phyloP scores from a whole-genome alignment of 2,888 invertebrate species.

The Tortricodes alternella region DNA sequence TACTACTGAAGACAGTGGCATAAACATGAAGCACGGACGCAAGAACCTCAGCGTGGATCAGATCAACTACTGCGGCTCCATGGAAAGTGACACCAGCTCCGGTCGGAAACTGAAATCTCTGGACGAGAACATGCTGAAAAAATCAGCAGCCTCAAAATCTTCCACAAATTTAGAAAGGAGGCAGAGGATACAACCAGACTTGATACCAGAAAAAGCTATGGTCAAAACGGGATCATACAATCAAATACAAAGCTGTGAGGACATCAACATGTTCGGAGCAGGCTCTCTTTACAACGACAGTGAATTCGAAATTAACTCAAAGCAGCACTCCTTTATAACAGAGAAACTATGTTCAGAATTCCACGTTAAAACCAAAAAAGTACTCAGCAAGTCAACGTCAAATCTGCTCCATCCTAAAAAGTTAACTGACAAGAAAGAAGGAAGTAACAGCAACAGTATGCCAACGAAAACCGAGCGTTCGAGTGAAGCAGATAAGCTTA shows the following conservation, averaged over 20 bases:
- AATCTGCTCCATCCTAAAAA: conserved; percentile 84
- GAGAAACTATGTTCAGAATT: conserved; percentile 87
- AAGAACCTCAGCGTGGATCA: conserved; percentile 79
- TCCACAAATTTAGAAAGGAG: conserved; percentile 75
- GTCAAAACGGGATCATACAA: conserved; percentile 78
- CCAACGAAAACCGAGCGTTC: conserved; percentile 74
- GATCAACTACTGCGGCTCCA: conserved; percentile 78
- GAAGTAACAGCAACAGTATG: conserved; percentile 77
- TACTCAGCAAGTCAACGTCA: conserved; percentile 85
- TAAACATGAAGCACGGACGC: conserved; percentile 74
- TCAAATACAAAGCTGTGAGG: conserved; percentile 80
- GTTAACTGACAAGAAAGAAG: conserved; percentile 74
- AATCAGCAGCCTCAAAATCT: conserved; percentile 71
- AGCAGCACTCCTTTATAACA: conserved; percentile 86
- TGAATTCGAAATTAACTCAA: conserved; percentile 79
- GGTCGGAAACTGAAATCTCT: conserved; percentile 75
- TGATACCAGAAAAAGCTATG: conserved; percentile 78
- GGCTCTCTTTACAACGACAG: conserved; percentile 82
- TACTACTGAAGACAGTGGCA: conserved; percentile 59
- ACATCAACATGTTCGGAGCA: conserved; percentile 80
- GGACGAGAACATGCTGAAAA: conserved; percentile 78
- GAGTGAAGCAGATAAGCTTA: conserved; percentile 65
- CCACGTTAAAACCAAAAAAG: conserved; percentile 86
- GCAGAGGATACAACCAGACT: conserved; percentile 78
- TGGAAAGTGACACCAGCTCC: conserved; percentile 78